Evolutionary conservation across 2,113 vertebrate species (phyloP).

Genomic region (Semnornis frantzii): DNA sequence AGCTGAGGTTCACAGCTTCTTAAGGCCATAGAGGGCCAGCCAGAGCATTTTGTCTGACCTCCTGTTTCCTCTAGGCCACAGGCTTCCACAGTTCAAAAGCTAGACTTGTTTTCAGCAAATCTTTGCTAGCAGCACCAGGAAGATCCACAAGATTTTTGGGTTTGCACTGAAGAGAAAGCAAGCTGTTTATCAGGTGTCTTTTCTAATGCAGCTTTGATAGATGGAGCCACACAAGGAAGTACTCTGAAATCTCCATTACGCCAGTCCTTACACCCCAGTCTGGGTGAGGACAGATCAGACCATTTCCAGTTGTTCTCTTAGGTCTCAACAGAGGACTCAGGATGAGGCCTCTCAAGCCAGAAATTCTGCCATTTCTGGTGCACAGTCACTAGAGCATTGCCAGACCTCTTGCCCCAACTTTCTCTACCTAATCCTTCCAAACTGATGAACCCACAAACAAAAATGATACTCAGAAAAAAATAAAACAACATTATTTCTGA

Average conservation of each 20-base stretch:
- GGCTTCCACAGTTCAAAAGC: neutral
- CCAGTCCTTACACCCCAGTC: neutral
- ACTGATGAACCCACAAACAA: neutral
- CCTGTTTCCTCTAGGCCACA: neutral
- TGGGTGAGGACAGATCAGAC: neutral
- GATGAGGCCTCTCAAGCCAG: neutral
- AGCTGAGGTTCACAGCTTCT: constrained; percentile 28
- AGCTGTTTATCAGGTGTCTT: neutral
- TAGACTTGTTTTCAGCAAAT: neutral
- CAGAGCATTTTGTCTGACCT: constrained; percentile 8
- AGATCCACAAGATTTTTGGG: neutral
- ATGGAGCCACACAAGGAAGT: neutral
- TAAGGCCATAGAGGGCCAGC: constrained; percentile 8
- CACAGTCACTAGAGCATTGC: neutral
- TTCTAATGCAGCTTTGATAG: neutral
- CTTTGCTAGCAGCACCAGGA: neutral
- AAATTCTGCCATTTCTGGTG: neutral
- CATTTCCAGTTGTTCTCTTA: neutral
- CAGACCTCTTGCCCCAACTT: neutral
- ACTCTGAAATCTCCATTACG: neutral
- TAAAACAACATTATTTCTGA: neutral
- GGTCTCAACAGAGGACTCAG: neutral
- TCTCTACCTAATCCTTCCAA: neutral
- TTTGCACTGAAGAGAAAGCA: neutral
- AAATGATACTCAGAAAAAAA: neutral